Evolutionary conservation across 1,140 invertebrate genomes (phyloP), one percentile per base, ranked within the genome.

Genomic region (Lithobius niger): DNA sequence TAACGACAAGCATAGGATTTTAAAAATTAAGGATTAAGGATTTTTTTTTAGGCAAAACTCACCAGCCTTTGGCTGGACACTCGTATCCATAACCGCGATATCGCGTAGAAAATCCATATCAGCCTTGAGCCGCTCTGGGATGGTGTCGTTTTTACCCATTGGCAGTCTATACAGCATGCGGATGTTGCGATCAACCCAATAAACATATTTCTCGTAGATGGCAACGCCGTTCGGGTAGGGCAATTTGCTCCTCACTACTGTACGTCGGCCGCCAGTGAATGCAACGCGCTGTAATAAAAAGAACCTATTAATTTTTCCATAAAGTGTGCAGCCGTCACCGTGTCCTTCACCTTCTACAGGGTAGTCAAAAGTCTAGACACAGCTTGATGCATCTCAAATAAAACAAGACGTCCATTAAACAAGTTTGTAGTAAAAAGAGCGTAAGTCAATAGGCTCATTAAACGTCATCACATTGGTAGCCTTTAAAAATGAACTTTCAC

Each of bases 211-310:
- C 15, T 68, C 67, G 60, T 87, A 81, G 2, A 98, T 78, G 0
- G 92, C 86, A 19, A 97, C 81, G 47, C 92, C 93, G 81, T 94
- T 91, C 0, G 94, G 93, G 66, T 93, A 95, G 0, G 95, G 94
- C 16, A 97, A 72, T 66, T 95, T 90, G 0, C 84, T 75, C 21
- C 90, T 76, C 21, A 98, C 86, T 0, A 93, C 78, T 61, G 77
- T 67, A 21, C 74, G 66, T 27, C 66, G 69, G 26, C 67, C 68
- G 27, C 77, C 77, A 62, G 62, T 68, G 52, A 66, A 76, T 0
- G 67, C 65, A 3, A 77, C 68, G 62, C 68, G 61, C 67, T 71
- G n/a, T n/a, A n/a, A n/a, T n/a, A n/a, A n/a, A n/a, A n/a, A n/a
- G n/a, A n/a, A n/a, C n/a, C n/a, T n/a, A n/a, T n/a, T n/a, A n/a